Percentiles rank a stretch among this genome's conserved stretches.
Evolutionary conservation across 2,113 vertebrate species (phyloP).

Genomic region (Thamnophis sirtalis): DNA sequence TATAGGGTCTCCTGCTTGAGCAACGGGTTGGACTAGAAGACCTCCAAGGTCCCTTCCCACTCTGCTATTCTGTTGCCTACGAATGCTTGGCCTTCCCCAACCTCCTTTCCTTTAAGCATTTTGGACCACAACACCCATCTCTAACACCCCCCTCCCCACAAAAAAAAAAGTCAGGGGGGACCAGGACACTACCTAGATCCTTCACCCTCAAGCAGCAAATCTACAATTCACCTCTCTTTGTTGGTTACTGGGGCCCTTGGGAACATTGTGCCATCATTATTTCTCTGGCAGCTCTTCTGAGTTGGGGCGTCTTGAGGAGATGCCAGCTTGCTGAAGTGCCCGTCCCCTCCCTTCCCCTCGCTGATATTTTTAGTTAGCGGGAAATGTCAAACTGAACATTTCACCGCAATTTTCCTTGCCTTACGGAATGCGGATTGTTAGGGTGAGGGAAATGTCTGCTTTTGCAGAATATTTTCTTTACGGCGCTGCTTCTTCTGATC

Average conservation of each 20-base stretch:
- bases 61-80: not conserved
- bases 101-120: not conserved
- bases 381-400: slow-evolving; percentile 43
- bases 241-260: not conserved
- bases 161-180: too few relatives aligned
- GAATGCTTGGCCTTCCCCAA: not conserved
- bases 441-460: slow-evolving; percentile 41
- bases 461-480: slow-evolving; percentile 52
- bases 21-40: too few relatives aligned
- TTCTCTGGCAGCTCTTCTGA: not conserved
- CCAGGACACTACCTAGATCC: not conserved
- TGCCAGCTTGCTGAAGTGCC: not conserved
- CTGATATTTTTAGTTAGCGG: slow-evolving; percentile 49
- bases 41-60: too few relatives aligned
- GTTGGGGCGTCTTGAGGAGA: not conserved
- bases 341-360: not conserved
- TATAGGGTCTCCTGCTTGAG: too few relatives aligned
- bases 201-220: not conserved
- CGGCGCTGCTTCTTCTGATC: slow-evolving; percentile 44
- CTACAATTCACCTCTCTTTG: not conserved
- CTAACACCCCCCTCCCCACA: too few relatives aligned
- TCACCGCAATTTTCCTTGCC: slow-evolving; percentile 13
- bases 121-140: too few relatives aligned
- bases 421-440: slow-evolving; percentile 45
- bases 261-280: not conserved